Percentiles rank a stretch among this genome's conserved stretches.
Evolutionary conservation across 2,797 vertebrate genomes (phyloP).

Genomic region (Clangula hyemalis): DNA sequence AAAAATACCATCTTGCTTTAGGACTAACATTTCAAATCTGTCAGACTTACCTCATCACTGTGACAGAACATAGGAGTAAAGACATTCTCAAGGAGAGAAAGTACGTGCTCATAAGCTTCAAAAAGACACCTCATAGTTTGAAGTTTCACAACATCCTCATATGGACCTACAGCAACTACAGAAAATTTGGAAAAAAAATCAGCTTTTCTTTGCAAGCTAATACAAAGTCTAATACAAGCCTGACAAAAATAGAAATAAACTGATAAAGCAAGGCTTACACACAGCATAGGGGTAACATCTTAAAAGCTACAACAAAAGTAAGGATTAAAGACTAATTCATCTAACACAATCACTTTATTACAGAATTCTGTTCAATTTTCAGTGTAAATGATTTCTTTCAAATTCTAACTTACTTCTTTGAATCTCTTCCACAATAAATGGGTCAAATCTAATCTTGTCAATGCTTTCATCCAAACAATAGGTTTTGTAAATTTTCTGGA

Average conservation of each 20-base stretch:
- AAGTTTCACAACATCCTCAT: slow-evolving; percentile 89
- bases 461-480: slow-evolving; percentile 95
- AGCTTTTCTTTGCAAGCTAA: neutral
- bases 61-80: slow-evolving; percentile 98
- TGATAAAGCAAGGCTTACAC: neutral
- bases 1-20: neutral
- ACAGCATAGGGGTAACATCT: neutral
- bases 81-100: slow-evolving; percentile 92
- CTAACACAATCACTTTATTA: neutral
- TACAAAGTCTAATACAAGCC: neutral
- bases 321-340: neutral
- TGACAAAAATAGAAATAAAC: neutral
- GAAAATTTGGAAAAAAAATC: neutral
- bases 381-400: neutral
- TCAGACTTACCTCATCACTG: slow-evolving; percentile 89
- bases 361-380: neutral
- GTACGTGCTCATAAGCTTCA: slow-evolving; percentile 95
- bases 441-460: slow-evolving; percentile 94
- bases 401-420: slow-evolving; percentile 83
- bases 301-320: neutral
- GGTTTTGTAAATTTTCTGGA: slow-evolving; percentile 90
- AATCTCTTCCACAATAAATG: slow-evolving; percentile 92
- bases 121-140: slow-evolving; percentile 94
- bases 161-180: slow-evolving; percentile 88
- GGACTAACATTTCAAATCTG: neutral